These are phyloP conservation scores for Murina feae DNA, from an alignment of 2,113 vertebrate species.

Conservation along the genomic window DNA sequence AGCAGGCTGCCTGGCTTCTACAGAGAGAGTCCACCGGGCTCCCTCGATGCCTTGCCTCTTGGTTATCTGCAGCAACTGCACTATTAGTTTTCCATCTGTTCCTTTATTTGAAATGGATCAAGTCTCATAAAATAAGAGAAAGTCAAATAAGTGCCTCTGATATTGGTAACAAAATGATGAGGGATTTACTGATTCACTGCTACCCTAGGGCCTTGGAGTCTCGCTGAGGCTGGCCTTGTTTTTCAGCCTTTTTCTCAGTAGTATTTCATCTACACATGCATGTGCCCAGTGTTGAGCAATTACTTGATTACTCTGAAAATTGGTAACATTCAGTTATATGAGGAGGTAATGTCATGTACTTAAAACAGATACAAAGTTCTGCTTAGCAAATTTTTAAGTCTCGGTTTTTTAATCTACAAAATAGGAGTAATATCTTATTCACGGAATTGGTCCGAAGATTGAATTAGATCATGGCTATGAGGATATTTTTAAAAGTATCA, in stretches of 20 bases:
- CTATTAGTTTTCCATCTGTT: constrained; percentile 54
- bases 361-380: background rate
- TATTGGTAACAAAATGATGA: background rate
- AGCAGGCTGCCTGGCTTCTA: background rate
- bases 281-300: background rate
- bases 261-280: background rate
- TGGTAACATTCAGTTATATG: background rate
- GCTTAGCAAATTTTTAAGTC: background rate
- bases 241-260: background rate
- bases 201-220: background rate
- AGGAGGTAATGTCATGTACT: background rate
- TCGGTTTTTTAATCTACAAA: background rate
- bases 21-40: background rate
- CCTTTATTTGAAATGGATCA: constrained; percentile 40
- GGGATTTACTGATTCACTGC: background rate
- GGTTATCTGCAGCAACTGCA: background rate
- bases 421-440: background rate
- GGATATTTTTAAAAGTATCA: background rate
- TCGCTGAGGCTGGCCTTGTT: background rate
- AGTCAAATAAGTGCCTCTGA: background rate
- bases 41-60: background rate
- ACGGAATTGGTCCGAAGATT: background rate
- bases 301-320: background rate
- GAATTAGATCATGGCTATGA: background rate
- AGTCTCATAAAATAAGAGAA: constrained; percentile 30